A percentile compares a stretch with the other conserved stretches of the same genome.
phyloP scores from a whole-genome alignment of 2,888 invertebrate species.

The Prostheceraeus crozeri region DNA sequence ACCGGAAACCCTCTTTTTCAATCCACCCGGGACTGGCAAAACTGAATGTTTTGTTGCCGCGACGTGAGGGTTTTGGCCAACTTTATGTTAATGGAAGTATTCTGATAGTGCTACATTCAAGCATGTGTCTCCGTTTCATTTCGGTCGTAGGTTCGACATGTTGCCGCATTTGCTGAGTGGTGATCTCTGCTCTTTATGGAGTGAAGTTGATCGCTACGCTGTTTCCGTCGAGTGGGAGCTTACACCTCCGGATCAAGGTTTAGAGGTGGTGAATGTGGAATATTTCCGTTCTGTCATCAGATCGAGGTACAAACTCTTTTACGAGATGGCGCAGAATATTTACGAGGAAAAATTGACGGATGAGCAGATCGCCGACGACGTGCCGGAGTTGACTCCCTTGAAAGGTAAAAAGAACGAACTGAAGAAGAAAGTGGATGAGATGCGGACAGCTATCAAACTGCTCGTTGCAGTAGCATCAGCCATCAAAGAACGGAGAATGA shows the following conservation, averaged over 20 bases:
- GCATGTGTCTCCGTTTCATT: background rate
- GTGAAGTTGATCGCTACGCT: constrained; percentile 52
- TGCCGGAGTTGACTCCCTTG: constrained; percentile 45
- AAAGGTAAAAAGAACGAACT: background rate
- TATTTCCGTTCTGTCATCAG: constrained; percentile 47
- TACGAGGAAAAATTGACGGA: constrained; percentile 44
- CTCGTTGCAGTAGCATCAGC: constrained; percentile 48
- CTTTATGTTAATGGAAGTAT: too few species aligned
- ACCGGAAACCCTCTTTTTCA: too few species aligned
- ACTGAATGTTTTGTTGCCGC: too few species aligned
- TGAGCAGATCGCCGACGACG: constrained; percentile 45
- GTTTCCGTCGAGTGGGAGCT: constrained; percentile 55
- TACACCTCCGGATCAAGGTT: constrained; percentile 43
- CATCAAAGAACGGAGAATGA: constrained; percentile 47
- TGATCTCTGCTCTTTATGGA: constrained; percentile 52
- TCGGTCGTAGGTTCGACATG: constrained; percentile 55
- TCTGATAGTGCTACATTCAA: too few species aligned
- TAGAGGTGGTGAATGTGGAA: constrained; percentile 47
- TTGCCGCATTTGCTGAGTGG: constrained; percentile 51
- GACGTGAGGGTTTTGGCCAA: too few species aligned
- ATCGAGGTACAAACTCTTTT: constrained; percentile 49
- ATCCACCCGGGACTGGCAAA: too few species aligned
- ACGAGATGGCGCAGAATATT: constrained; percentile 52
- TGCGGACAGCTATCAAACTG: constrained; percentile 44
- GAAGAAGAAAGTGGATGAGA: background rate